Evolutionary conservation across 2,888 invertebrate genomes (phyloP), one percentile per base, ranked within the genome.

Genomic region (Pardosa pseudoannulata): DNA sequence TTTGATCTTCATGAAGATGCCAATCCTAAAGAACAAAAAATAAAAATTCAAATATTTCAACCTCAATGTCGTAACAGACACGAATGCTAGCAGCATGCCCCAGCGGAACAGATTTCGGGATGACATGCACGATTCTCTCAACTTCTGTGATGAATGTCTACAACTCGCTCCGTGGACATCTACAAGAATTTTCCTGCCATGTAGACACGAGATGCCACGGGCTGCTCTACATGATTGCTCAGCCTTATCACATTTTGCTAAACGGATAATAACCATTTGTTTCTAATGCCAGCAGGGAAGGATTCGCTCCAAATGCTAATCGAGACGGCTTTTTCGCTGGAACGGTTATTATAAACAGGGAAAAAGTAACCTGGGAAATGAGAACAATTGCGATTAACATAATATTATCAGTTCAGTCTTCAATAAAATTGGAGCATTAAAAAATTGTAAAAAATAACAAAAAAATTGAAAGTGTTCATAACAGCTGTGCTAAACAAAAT

Each of bases 301-400:
- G 67, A 32, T 67, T 67, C 67, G 67, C 67, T 67, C 67, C n/a
- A 67, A 36, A 67, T 67, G 32, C 1, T 67, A 32, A 67, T 67
- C 67, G 9, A 36, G 36, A 36, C 36, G 36, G 23, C 31, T 67
- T 31, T 9, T n/a, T 9, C 5, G 67, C 56, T 56, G 23, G 7
- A 23, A 56, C 23, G 56, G 11, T 56, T 56, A 56, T 56, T 56
- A 56, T 56, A 16, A 23, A 56, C 56, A 23, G 56, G 19, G 6
- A 56, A 56, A 23, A 23, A 56, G 36, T 36, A 11, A 46, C 16
- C 16, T 11, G 41, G n/a, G n/a, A n/a, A 46, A 46, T 46, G 41
- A 46, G 41, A 46, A 46, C 41, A 13, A 46, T 2, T 46, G 41
- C 13, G 13, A 2, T 36, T 16, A 13, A 46, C 9, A 46, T 46